A percentile compares a stretch with the other conserved stretches of the same genome.
Evolutionary conservation across 1,140 invertebrate species (phyloP).

Genomic region (Subanguina moxae): DNA sequence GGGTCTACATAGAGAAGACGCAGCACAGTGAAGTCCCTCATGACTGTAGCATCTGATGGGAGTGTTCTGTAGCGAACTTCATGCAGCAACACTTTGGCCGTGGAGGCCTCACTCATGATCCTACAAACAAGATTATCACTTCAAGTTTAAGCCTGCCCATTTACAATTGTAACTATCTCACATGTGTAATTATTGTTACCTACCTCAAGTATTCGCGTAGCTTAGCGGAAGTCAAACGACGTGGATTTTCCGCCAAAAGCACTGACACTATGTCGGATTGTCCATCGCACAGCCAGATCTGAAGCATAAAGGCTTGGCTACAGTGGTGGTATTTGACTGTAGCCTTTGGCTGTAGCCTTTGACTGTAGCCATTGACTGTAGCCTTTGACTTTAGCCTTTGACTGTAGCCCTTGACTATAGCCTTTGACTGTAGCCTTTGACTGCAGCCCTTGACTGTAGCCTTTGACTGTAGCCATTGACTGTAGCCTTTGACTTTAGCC

Average conservation of each 20-base stretch:
- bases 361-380: no score
- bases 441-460: no score
- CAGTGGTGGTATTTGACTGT: no score
- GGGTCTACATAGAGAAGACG: not conserved
- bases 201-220: slow-evolving; percentile 1
- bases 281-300: slow-evolving; percentile 6
- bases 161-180: not conserved
- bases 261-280: slow-evolving; percentile 1
- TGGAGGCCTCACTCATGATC: not conserved
- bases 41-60: not conserved
- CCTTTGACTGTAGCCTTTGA: no score
- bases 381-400: no score
- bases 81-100: not conserved
- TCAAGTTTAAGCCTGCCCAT: not conserved
- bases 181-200: not conserved
- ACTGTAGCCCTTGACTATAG: no score
- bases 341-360: no score
- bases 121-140: no score
- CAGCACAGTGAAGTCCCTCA: not conserved
- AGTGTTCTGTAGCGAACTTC: not conserved
- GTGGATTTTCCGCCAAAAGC: slow-evolving; percentile 3
- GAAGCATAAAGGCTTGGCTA: not conserved
- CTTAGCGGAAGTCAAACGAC: not conserved
- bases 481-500: no score
- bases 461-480: no score